phyloP scores from a whole-genome alignment of 2,113 vertebrate genomes.

The Bolborhynchus lineola region DNA sequence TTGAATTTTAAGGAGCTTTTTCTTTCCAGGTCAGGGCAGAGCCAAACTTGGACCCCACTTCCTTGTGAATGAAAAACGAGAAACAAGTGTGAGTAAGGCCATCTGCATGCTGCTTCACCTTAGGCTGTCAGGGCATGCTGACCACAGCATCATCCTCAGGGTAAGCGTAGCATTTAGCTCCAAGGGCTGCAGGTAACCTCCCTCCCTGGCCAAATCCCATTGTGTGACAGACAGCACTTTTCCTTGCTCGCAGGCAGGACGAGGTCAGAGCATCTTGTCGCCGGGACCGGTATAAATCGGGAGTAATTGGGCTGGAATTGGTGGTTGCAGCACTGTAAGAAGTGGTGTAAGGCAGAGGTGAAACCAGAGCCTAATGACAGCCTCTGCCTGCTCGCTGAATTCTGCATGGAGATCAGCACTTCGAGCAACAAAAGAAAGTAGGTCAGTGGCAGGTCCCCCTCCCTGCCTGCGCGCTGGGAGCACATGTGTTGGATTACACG shows the following conservation, averaged over 20 bases:
- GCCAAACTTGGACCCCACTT: background rate
- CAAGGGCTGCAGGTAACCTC: background rate
- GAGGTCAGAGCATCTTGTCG: background rate
- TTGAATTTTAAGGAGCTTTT: constrained; percentile 13
- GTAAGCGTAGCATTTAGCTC: background rate
- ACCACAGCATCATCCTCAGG: background rate
- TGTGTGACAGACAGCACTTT: background rate
- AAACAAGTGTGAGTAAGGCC: background rate
- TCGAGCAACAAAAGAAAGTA: constrained; percentile 79
- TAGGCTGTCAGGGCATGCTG: background rate
- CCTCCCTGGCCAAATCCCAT: background rate
- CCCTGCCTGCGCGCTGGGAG: background rate
- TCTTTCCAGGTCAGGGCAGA: background rate
- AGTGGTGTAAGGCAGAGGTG: background rate
- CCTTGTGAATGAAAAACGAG: background rate
- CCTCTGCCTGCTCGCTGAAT: constrained; percentile 54
- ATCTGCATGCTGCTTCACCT: background rate
- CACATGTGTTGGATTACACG: constrained; percentile 49
- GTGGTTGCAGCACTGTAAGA: background rate
- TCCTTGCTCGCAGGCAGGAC: background rate
- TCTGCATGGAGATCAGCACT: constrained; percentile 74
- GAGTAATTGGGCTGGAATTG: background rate
- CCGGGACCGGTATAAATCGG: background rate
- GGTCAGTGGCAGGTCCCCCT: constrained; percentile 70
- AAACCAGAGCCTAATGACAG: background rate